These are phyloP conservation scores for Pedionomus torquatus DNA, from an alignment of 2,113 vertebrate species.

Conservation along the genomic window DNA sequence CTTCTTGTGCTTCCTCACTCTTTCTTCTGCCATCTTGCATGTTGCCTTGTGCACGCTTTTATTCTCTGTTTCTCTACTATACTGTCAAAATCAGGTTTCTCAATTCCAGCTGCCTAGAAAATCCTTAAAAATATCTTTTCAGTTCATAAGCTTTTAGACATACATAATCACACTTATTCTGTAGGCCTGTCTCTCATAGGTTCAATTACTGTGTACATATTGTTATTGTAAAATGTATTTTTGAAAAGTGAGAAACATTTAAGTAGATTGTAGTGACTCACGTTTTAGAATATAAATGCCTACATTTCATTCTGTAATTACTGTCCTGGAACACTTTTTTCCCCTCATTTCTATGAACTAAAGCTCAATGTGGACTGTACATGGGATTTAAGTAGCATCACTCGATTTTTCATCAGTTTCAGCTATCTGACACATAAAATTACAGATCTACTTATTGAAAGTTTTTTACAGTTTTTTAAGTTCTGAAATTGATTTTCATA, in stretches of 20 bases:
- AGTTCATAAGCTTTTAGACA: not conserved
- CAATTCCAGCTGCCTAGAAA: not conserved
- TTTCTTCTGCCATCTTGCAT: not conserved
- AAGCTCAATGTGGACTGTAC: not conserved
- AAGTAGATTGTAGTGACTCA: not conserved
- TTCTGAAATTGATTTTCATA: not conserved
- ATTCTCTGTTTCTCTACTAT: not conserved
- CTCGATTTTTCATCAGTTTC: not conserved
- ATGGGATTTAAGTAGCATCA: not conserved
- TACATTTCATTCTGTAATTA: not conserved
- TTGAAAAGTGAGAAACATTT: not conserved
- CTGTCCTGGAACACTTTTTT: not conserved
- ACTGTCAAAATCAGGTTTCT: not conserved
- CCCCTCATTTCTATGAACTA: not conserved
- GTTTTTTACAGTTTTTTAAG: not conserved
- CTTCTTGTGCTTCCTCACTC: rapidly evolving
- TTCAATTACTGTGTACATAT: not conserved
- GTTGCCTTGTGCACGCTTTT: rapidly evolving
- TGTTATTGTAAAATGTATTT: not conserved
- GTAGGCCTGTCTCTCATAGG: not conserved
- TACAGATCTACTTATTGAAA: not conserved
- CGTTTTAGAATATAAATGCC: not conserved
- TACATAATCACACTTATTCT: not conserved
- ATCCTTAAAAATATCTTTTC: not conserved
- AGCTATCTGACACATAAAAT: not conserved